These are phyloP conservation scores for Rhinolophus sinicus DNA, from an alignment of 2,113 vertebrate species.

Conservation along the genomic window DNA sequence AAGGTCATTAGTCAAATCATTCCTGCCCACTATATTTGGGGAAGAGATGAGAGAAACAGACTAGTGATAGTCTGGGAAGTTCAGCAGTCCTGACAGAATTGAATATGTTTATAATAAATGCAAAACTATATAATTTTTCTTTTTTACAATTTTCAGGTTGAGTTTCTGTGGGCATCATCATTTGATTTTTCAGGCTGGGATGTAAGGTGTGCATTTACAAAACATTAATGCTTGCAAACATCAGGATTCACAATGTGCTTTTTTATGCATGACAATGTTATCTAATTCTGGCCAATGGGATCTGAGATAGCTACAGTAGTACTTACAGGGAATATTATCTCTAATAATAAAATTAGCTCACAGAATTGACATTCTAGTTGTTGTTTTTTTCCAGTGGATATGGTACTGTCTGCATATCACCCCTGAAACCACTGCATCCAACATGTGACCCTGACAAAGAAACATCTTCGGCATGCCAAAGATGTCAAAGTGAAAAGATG, in stretches of 20 bases:
- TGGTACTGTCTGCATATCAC: neutral
- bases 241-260: neutral
- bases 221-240: neutral
- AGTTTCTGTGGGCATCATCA: neutral
- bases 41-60: neutral
- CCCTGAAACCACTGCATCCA: neutral
- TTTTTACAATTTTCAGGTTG: neutral
- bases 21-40: neutral
- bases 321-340: neutral
- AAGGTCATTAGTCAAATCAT: neutral
- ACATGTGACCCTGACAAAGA: neutral
- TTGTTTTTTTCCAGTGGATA: neutral
- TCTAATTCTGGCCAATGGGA: neutral
- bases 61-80: neutral
- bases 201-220: neutral
- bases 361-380: neutral
- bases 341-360: constrained; percentile 15
- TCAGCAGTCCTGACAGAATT: neutral
- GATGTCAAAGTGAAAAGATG: neutral
- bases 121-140: neutral
- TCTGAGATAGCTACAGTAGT: neutral
- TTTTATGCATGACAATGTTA: neutral
- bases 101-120: neutral
- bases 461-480: neutral
- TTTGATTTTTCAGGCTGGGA: constrained; percentile 44